These are phyloP conservation scores for Macrotrachela quadricornifera DNA, from an alignment of 1,140 invertebrate genomes.

Conservation along the genomic window DNA sequence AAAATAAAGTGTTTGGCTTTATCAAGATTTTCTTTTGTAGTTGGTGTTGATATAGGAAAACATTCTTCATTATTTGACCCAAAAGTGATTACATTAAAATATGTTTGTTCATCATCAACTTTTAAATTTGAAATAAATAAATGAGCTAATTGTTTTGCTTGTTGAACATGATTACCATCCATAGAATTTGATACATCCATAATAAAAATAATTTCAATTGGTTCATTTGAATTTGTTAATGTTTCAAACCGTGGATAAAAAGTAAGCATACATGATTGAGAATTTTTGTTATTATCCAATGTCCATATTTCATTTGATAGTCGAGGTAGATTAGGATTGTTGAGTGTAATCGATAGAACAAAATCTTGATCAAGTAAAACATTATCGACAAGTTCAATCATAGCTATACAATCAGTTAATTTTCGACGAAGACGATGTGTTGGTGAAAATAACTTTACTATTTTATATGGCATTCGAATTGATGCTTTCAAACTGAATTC, in stretches of 20 bases:
- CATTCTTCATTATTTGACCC: conserved; percentile 10
- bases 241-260: conserved; percentile 29
- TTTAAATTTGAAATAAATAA: too few relatives aligned
- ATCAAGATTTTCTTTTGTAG: neutral
- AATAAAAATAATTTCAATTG: conserved; percentile 16
- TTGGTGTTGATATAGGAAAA: conserved; percentile 13
- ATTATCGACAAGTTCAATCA: conserved; percentile 10
- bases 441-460: conserved; percentile 17
- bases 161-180: conserved; percentile 11
- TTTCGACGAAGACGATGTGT: conserved; percentile 13
- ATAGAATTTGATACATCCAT: conserved; percentile 27
- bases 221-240: neutral
- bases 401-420: neutral
- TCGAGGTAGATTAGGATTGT: conserved; percentile 26
- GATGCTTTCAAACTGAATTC: conserved; percentile 12
- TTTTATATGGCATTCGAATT: conserved; percentile 28
- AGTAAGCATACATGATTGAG: conserved; percentile 28
- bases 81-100: too few relatives aligned
- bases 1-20: too few relatives aligned
- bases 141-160: too few relatives aligned
- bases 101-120: too few relatives aligned
- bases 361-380: conserved; percentile 3
- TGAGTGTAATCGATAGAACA: conserved; percentile 20
- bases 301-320: conserved; percentile 30
- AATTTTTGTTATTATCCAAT: conserved; percentile 12